Conservation (phyloP, 2,888 invertebrate species). For the Alentia gelatinosa region DNA sequence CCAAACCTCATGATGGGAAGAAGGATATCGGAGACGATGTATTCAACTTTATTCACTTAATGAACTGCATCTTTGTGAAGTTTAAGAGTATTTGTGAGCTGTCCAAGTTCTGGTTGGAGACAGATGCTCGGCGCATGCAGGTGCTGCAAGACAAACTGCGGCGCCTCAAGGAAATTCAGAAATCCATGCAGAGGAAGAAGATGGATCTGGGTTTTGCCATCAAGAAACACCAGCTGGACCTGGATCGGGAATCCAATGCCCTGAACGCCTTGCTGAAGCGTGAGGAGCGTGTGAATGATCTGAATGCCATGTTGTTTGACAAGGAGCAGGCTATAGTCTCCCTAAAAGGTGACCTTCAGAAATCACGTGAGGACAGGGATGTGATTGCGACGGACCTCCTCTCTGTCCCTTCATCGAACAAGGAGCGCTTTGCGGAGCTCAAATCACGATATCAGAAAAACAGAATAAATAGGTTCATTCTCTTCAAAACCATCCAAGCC, state of each 20-base stretch:
- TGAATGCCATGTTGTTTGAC: slow-evolving; percentile 39
- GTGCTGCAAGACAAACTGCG: slow-evolving; percentile 14
- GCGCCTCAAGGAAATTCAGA: slow-evolving; percentile 11
- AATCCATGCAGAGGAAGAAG: slow-evolving; percentile 9
- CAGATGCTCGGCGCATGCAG: neutral
- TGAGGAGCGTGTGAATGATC: slow-evolving; percentile 29
- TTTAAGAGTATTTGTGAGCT: slow-evolving; percentile 30
- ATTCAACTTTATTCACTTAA: slow-evolving; percentile 26
- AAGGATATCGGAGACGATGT: slow-evolving; percentile 42
- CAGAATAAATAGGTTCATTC: neutral
- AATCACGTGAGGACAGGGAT: slow-evolving; percentile 14
- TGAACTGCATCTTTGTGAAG: slow-evolving; percentile 4
- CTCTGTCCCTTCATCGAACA: neutral
- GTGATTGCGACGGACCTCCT: slow-evolving; percentile 10
- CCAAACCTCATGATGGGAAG: slow-evolving; percentile 28
- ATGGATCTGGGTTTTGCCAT: slow-evolving; percentile 24
- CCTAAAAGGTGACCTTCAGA: neutral
- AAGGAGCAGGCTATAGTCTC: slow-evolving; percentile 9
- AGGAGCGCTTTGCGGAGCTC: neutral
- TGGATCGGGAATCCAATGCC: neutral
- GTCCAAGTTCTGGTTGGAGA: slow-evolving; percentile 26
- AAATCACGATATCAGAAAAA: neutral
- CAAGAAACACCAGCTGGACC: slow-evolving; percentile 41
- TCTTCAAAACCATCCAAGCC: slow-evolving; percentile 28
- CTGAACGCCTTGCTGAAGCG: neutral